Percentiles rank a stretch among this genome's conserved stretches.
Conservation (phyloP, 30 jellyfish, hydroid and myxozoan genomes). For the Clytia hemisphaerica region DNA sequence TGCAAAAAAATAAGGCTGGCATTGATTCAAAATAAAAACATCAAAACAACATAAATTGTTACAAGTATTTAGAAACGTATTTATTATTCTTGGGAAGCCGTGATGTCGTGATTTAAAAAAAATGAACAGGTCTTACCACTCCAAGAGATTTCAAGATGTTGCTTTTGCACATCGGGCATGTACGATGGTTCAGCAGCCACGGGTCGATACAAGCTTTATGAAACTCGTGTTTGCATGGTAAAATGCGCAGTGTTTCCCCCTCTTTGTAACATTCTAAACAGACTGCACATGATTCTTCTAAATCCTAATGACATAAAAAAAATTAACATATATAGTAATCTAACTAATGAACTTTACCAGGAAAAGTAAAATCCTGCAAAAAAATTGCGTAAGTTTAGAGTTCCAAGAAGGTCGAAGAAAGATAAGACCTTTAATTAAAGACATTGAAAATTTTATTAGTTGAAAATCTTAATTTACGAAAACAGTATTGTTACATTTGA, state of each 20-base stretch:
- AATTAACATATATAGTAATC: neutral
- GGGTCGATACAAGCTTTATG: slow-evolving; percentile 85
- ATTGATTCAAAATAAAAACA: too few species aligned
- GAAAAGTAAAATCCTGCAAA: too few species aligned
- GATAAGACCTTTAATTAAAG: neutral
- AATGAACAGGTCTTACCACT: slow-evolving; percentile 43
- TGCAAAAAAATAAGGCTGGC: too few species aligned
- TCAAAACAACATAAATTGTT: too few species aligned
- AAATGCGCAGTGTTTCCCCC: slow-evolving; percentile 74
- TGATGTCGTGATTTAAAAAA: too few species aligned
- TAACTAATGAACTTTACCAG: neutral
- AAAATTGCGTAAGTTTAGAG: neutral
- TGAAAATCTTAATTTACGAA: neutral
- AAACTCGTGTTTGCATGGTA: slow-evolving; percentile 85
- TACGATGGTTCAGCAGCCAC: slow-evolving; percentile 83
- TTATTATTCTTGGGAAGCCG: too few species aligned
- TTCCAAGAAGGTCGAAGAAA: neutral
- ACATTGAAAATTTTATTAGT: neutral
- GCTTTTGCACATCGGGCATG: slow-evolving; percentile 89
- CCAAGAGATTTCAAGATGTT: slow-evolving; percentile 79
- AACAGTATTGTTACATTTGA: neutral
- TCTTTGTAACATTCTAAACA: slow-evolving; percentile 70
- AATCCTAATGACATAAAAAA: slow-evolving; percentile 33
- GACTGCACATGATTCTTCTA: slow-evolving; percentile 88
- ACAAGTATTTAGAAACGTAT: too few species aligned